Base-by-base conservation (phyloP, 2,888 invertebrate genomes). In the Bhutanitis thaidina region DNA sequence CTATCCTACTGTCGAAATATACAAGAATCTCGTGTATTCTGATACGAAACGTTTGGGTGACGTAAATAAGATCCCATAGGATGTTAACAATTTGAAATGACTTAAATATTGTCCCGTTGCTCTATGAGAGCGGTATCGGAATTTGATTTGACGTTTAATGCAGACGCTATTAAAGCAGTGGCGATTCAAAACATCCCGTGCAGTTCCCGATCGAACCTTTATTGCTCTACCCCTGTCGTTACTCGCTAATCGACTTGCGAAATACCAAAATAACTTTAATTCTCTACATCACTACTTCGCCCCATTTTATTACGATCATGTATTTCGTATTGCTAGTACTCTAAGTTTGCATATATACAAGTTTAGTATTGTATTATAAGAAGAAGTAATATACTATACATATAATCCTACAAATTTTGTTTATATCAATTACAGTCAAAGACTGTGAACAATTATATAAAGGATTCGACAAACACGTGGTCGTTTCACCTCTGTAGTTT, bases 111-210 rank as follows among this genome's bases (percentile, higher is more conserved):
- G 15, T 29, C 20, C 3, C 12, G 25, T 38, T 9, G 43, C 25
- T 15, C 8, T 39, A 13, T 20, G 32, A 15, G 43, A 13, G 44
- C 34, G 25, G 12, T 47, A 32, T 52, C 41, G 49, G 48, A 54
- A 52, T 56, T 54, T 56, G 49, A 43, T 49, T 50, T 29, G 85
- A 84, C 77, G 85, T 76, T 77, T 80, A 85, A 83, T 85, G 84
- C 79, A 75, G 76, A 64, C 65, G 71, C 77, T 70, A 79, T 83
- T 84, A 87, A 88, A 85, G 70, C 73, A 76, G 75, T 76, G 77
- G 80, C 85, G 80, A 84, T 86, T 83, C 86, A 83, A 80, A 88
- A 88, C 88, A 87, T 88, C 88, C 88, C 86, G 86, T 82, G 71
- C 78, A 59, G 73, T 69, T 71, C 74, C 74, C 76, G 69, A 63